Conservation (phyloP, 2,888 invertebrate species). For the Sphaerophoria rueppellii region DNA sequence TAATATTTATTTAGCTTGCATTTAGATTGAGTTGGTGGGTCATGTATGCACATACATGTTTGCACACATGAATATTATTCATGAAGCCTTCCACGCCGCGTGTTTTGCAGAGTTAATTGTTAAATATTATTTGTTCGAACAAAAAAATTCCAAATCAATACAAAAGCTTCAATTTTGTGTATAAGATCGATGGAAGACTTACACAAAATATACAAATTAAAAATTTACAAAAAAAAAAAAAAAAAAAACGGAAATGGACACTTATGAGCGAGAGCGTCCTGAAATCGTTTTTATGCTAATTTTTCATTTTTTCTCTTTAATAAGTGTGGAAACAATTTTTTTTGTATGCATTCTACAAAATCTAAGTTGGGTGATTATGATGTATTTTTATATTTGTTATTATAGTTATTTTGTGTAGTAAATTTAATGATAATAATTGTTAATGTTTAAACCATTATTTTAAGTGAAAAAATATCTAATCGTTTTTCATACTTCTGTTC, state of each 20-base stretch:
- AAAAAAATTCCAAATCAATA: too few species aligned
- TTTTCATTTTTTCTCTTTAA: constrained; percentile 31
- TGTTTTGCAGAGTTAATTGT: too few species aligned
- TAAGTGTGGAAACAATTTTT: constrained; percentile 64
- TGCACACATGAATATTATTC: too few species aligned
- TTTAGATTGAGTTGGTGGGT: too few species aligned
- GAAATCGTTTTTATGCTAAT: constrained; percentile 5
- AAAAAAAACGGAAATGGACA: background rate
- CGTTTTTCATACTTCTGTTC: constrained; percentile 38
- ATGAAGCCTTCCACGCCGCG: too few species aligned
- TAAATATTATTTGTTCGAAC: too few species aligned
- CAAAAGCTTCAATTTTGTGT: background rate
- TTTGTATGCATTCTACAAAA: constrained; percentile 65
- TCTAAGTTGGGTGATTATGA: constrained; percentile 65
- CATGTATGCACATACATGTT: too few species aligned
- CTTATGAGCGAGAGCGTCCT: background rate
- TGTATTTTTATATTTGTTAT: constrained; percentile 16
- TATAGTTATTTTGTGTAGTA: constrained; percentile 45
- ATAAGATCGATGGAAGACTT: constrained; percentile 16
- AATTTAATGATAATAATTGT: constrained; percentile 44
- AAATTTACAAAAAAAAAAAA: background rate
- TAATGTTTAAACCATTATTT: constrained; percentile 50
- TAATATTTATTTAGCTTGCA: too few species aligned
- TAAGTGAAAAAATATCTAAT: constrained; percentile 69
- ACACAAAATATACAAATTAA: constrained; percentile 12